Evolutionary conservation across 2,113 vertebrate species (phyloP).

Genomic region (Siniperca knerii): DNA sequence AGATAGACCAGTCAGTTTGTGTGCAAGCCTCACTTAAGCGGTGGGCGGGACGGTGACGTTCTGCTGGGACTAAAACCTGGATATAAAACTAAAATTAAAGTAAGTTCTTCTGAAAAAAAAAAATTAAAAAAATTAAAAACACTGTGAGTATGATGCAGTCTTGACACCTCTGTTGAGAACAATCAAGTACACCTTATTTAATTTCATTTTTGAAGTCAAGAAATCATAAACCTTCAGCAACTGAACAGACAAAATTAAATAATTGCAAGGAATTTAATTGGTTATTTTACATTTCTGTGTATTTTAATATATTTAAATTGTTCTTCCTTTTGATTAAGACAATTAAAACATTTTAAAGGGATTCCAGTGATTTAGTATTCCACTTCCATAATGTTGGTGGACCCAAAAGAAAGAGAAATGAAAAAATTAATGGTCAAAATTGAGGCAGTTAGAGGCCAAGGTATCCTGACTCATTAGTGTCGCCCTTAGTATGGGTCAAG

Average conservation of each 20-base stretch:
- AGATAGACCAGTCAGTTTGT: too few species aligned
- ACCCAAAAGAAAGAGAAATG: too few species aligned
- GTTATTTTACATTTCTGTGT: neutral
- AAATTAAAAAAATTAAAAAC: too few species aligned
- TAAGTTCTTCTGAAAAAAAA: too few species aligned
- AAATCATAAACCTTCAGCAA: neutral
- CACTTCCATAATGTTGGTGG: too few species aligned
- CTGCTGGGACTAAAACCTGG: too few species aligned
- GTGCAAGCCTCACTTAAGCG: too few species aligned
- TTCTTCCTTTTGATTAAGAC: neutral
- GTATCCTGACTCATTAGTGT: neutral
- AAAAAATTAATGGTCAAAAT: too few species aligned
- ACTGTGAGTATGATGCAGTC: neutral
- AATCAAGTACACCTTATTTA: neutral
- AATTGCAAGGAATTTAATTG: neutral
- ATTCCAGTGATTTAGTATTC: too few species aligned
- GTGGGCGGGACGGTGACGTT: too few species aligned
- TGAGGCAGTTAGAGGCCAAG: neutral
- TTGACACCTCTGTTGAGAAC: neutral
- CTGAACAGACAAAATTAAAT: neutral
- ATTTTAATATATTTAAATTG: neutral
- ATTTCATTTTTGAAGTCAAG: neutral
- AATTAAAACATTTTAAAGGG: neutral
- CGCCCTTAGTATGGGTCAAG: too few species aligned
- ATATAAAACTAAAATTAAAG: neutral